These are phyloP conservation scores for Dynastes tityus DNA, from an alignment of 2,888 invertebrate species.

Conservation along the genomic window DNA sequence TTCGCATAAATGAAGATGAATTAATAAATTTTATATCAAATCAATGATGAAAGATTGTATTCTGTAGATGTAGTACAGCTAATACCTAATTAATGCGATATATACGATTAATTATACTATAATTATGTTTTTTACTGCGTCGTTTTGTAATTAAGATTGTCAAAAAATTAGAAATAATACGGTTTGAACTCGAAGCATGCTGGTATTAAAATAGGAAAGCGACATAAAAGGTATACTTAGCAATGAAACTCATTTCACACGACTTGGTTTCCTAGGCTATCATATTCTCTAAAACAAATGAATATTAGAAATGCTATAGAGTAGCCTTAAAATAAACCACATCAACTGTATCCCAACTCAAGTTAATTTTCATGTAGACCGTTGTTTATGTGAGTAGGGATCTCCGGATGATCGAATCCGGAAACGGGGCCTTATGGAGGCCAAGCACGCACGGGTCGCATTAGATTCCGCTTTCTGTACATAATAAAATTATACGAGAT, in stretches of 20 bases:
- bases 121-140: too few relatives aligned
- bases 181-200: neutral
- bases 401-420: slow-evolving; percentile 47
- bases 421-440: slow-evolving; percentile 47
- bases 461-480: slow-evolving; percentile 47
- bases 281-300: neutral
- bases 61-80: too few relatives aligned
- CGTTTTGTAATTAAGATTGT: too few relatives aligned
- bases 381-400: slow-evolving; percentile 44
- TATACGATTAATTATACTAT: too few relatives aligned
- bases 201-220: neutral
- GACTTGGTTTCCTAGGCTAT: too few relatives aligned
- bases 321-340: slow-evolving; percentile 30
- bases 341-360: slow-evolving; percentile 29
- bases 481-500: slow-evolving; percentile 51
- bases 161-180: too few relatives aligned
- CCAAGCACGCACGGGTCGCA: slow-evolving; percentile 47
- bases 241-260: too few relatives aligned
- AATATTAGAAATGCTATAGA: neutral
- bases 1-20: too few relatives aligned
- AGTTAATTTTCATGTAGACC: slow-evolving; percentile 43
- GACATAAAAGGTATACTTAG: too few relatives aligned
- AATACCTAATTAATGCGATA: too few relatives aligned
- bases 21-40: too few relatives aligned
- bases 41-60: too few relatives aligned